Percentiles rank a stretch among this genome's conserved stretches.
Evolutionary conservation across 2,888 invertebrate genomes (phyloP).

Genomic region (Aphrophora alni): DNA sequence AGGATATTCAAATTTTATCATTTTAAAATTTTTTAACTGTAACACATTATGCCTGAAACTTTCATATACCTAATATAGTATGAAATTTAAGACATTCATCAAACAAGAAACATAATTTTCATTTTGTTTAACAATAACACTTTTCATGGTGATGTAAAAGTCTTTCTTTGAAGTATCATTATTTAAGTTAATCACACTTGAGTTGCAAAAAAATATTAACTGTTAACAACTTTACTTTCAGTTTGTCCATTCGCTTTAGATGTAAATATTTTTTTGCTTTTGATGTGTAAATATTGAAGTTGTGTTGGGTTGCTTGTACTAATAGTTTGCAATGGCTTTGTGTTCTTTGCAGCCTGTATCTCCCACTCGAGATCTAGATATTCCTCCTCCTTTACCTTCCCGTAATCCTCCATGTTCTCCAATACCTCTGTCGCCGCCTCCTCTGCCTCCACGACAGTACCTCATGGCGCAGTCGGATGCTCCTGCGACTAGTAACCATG

Average conservation of each 20-base stretch:
- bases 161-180: background rate
- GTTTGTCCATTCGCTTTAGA: background rate
- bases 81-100: too few species aligned
- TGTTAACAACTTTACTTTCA: background rate
- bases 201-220: background rate
- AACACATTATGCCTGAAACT: too few species aligned
- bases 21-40: too few species aligned
- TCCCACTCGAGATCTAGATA: slow-evolving; percentile 47
- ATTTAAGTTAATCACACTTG: background rate
- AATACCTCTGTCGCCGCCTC: slow-evolving; percentile 44
- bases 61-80: too few species aligned
- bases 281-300: background rate
- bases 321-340: slow-evolving; percentile 22
- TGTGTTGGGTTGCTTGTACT: slow-evolving; percentile 32
- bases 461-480: slow-evolving; percentile 43
- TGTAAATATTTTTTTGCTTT: background rate
- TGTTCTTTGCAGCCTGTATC: slow-evolving; percentile 30
- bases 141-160: background rate
- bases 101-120: too few species aligned
- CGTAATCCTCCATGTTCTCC: slow-evolving; percentile 55
- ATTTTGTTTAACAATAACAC: background rate
- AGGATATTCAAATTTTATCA: too few species aligned
- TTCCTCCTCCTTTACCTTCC: slow-evolving; percentile 58
- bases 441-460: slow-evolving; percentile 53
- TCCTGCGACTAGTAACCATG: slow-evolving; percentile 10